These are phyloP conservation scores for Dendrolimus kikuchii DNA, from an alignment of 1,140 invertebrate genomes.

Conservation along the genomic window DNA sequence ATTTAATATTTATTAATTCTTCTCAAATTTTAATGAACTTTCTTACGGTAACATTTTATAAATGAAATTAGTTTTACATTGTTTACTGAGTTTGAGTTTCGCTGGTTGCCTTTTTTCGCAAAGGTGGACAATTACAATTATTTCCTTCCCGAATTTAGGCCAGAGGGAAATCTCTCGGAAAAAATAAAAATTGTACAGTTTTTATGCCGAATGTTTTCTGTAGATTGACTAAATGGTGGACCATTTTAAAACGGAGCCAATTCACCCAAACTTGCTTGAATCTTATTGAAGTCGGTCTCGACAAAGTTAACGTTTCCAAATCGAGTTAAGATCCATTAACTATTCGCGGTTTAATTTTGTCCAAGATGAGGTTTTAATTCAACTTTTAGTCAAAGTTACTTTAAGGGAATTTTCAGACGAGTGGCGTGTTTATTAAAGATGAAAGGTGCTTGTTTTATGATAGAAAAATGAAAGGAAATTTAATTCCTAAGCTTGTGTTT, in stretches of 20 bases:
- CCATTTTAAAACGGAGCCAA: slow-evolving; percentile 37
- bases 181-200: not conserved
- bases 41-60: no score
- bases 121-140: not conserved
- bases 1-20: no score
- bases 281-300: slow-evolving; percentile 47
- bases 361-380: slow-evolving; percentile 49
- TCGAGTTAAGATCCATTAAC: slow-evolving; percentile 60
- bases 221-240: slow-evolving; percentile 22
- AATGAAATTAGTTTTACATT: no score
- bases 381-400: slow-evolving; percentile 29
- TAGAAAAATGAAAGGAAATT: slow-evolving; percentile 12
- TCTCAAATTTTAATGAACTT: no score
- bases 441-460: slow-evolving; percentile 11
- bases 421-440: slow-evolving; percentile 14
- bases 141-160: not conserved
- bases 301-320: slow-evolving; percentile 51
- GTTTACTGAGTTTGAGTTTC: no score
- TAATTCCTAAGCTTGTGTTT: slow-evolving; percentile 5
- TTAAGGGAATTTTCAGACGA: slow-evolving; percentile 17
- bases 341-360: slow-evolving; percentile 60
- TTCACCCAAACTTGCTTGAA: slow-evolving; percentile 46
- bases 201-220: slow-evolving; percentile 17
- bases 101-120: no score
- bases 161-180: not conserved